Conservation (phyloP, 1,140 invertebrate genomes). For the Fopius arisanus region DNA sequence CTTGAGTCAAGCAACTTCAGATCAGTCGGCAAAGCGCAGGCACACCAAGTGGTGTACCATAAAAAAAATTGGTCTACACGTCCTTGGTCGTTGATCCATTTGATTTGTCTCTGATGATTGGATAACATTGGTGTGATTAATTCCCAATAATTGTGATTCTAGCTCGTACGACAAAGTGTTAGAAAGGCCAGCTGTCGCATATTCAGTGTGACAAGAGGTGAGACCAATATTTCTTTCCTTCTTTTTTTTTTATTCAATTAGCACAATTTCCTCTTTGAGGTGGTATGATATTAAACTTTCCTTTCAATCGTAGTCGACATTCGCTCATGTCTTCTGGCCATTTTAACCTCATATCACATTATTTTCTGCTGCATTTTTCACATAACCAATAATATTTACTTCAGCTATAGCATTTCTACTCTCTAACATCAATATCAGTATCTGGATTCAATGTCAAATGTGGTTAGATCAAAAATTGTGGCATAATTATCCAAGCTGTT, state of each 20-base stretch:
- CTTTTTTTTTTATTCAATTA: neutral
- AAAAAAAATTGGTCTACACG: neutral
- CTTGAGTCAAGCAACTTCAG: neutral
- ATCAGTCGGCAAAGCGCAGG: neutral
- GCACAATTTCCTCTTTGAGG: neutral
- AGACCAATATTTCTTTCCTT: neutral
- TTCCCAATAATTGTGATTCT: constrained; percentile 34
- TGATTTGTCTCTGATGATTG: neutral
- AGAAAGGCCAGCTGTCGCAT: constrained; percentile 38
- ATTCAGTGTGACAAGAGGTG: constrained; percentile 39
- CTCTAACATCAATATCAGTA: neutral
- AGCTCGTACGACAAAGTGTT: constrained; percentile 42
- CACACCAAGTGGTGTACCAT: neutral
- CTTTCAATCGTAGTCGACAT: neutral
- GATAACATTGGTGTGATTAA: neutral
- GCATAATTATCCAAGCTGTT: too few species aligned
- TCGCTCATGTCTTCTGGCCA: neutral
- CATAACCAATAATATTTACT: constrained; percentile 11
- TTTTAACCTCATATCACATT: neutral
- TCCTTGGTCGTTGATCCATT: neutral
- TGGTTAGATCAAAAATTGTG: neutral
- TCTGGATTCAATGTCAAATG: too few species aligned
- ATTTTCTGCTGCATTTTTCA: neutral
- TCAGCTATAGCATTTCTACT: neutral
- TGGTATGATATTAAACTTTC: neutral